These are phyloP conservation scores for Pseudomugil gertrudae DNA, from an alignment of 2,797 vertebrate species.

Conservation along the genomic window DNA sequence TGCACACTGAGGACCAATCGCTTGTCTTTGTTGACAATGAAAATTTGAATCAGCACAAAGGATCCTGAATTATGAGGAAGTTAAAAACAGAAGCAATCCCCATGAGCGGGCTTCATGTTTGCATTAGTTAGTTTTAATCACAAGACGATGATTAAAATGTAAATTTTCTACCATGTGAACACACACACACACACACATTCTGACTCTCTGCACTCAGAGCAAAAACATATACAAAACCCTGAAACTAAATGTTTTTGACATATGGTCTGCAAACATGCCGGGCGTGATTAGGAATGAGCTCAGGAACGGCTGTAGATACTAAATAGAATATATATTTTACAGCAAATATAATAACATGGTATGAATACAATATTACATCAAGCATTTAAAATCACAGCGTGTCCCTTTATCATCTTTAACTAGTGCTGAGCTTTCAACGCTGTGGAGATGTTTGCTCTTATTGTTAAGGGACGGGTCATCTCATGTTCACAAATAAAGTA, in stretches of 20 bases:
- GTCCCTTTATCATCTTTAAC: neutral
- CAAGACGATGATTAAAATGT: neutral
- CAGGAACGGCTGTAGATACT: neutral
- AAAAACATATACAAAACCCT: neutral
- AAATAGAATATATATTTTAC: neutral
- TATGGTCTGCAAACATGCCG: neutral
- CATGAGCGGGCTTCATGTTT: neutral
- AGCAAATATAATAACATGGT: neutral
- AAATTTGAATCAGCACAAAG: neutral
- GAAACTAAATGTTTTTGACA: neutral
- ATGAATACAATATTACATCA: neutral
- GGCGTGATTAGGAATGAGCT: neutral
- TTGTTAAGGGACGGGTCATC: neutral
- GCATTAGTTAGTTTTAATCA: neutral
- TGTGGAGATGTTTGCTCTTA: neutral
- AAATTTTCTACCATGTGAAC: neutral
- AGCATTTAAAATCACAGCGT: neutral
- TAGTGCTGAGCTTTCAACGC: neutral
- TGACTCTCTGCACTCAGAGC: neutral
- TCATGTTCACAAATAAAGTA: neutral
- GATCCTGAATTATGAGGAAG: neutral
- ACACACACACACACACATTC: neutral
- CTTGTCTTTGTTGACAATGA: neutral
- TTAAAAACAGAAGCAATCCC: slow-evolving; percentile 1
- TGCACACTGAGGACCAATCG: neutral